phyloP scores from a whole-genome alignment of 2,888 invertebrate genomes.

The Merodon equestris region DNA sequence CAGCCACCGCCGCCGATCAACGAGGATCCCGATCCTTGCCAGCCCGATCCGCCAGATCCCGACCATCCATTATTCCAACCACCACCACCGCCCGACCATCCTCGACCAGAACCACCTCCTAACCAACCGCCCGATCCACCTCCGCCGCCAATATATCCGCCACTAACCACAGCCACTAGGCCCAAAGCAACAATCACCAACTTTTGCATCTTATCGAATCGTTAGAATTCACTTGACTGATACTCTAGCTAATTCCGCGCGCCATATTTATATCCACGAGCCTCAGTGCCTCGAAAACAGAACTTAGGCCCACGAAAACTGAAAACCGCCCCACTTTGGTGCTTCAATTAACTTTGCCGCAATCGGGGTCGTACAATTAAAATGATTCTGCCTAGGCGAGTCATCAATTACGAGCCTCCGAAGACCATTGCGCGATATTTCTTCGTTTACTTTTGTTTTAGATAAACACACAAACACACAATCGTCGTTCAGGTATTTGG shows the following conservation, averaged over 20 bases:
- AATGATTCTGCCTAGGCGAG: slow-evolving; percentile 59
- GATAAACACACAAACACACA: neutral
- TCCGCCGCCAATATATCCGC: slow-evolving; percentile 51
- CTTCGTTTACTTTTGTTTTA: neutral
- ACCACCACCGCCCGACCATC: slow-evolving; percentile 66
- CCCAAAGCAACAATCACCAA: slow-evolving; percentile 63
- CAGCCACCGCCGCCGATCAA: too few species aligned
- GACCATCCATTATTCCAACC: neutral
- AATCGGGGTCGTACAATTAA: slow-evolving; percentile 46
- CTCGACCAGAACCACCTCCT: slow-evolving; percentile 69
- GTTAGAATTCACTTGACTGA: slow-evolving; percentile 67
- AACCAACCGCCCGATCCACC: slow-evolving; percentile 61
- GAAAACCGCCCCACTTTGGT: slow-evolving; percentile 53
- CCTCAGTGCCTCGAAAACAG: slow-evolving; percentile 21
- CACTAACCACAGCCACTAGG: slow-evolving; percentile 50
- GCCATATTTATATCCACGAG: slow-evolving; percentile 57
- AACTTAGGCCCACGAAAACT: slow-evolving; percentile 33
- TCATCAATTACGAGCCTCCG: slow-evolving; percentile 52
- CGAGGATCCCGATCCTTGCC: slow-evolving; percentile 17
- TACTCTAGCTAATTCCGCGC: slow-evolving; percentile 41
- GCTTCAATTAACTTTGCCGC: slow-evolving; percentile 45
- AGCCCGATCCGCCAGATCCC: slow-evolving; percentile 8
- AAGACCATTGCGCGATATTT: slow-evolving; percentile 27
- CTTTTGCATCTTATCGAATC: slow-evolving; percentile 63
- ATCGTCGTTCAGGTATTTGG: too few species aligned